Conservation (phyloP, 2,113 vertebrate species). For the Corythornis vintsioides region DNA sequence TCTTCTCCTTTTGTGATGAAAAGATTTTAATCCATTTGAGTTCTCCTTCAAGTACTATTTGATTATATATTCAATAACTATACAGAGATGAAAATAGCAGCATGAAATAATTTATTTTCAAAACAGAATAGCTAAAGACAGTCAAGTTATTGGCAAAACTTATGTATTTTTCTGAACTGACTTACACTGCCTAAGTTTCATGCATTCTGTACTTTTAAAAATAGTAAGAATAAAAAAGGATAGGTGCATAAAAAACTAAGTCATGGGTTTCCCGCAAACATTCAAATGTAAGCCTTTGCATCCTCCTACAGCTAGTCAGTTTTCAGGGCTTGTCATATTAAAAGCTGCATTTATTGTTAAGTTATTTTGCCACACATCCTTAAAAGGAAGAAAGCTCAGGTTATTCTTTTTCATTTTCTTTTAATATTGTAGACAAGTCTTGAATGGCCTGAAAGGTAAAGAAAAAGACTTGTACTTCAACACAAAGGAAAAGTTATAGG, state of each 20-base stretch:
- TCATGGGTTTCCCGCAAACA: neutral
- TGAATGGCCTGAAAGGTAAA: neutral
- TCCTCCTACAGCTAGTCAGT: neutral
- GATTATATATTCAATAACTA: neutral
- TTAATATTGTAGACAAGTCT: neutral
- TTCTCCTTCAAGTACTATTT: neutral
- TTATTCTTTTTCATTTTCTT: conserved; percentile 12
- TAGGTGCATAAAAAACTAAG: neutral
- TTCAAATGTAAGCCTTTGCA: neutral
- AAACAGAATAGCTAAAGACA: neutral
- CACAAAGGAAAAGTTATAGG: neutral
- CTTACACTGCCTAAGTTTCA: neutral
- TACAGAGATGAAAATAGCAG: neutral
- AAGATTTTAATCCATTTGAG: neutral
- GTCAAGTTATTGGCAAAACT: neutral
- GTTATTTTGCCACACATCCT: conserved; percentile 11
- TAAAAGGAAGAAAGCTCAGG: neutral
- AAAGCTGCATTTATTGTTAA: conserved; percentile 12
- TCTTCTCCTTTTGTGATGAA: neutral
- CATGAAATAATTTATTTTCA: neutral
- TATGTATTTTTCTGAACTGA: neutral
- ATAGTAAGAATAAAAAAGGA: neutral
- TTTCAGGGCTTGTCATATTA: neutral
- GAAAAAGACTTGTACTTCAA: neutral
- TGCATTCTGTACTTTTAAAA: neutral